Base-by-base conservation (phyloP, 2,888 invertebrate genomes). In the Leucozona laternaria region DNA sequence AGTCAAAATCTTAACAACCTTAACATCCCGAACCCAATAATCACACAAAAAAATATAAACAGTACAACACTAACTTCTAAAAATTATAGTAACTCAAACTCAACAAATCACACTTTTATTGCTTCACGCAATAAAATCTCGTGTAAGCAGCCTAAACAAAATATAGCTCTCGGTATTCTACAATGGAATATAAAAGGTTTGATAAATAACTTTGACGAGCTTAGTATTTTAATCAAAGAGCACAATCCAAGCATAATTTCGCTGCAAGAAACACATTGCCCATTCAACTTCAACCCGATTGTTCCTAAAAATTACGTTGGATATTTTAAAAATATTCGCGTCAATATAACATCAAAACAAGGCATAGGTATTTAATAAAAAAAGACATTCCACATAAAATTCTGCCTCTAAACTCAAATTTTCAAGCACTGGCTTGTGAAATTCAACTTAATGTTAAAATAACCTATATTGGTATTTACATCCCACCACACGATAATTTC, bases 321-420 rank as follows among this genome's bases (percentile, higher is more conserved):
- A 34, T 57, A 57, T 25, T 53, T 53, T 25, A 10, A 48, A 48
- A 20, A 48, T 48, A n/a, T 4, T 10, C 6, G 2, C 48, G 20
- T 20, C 13, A 17, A 48, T 4, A 48, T 11, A 10, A 20, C 48
- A 11, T 10, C 31, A 4, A 62, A 43, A 62, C 62, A 62, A 1
- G 62, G 62, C 3, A 43, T 43, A 43, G 62, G 22, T 13, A 4
- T 43, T 28, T 88, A n/a, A 40, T 85, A 13, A 76, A 70, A 31
- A 79, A 79, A 45, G 22, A 43, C 28, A 76, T 82, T 37, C 55
- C 79, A 17, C 88, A 88, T 50, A 79, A 72, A 15, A 25, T 66
- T 31, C 20, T 73, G 6, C 62, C 25, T 10, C 20, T 79, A 1
- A 64, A 34, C 11, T 79, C 70, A 11, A 79, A 70, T 34, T 57